These are phyloP conservation scores for Glaucomys volans DNA, from an alignment of 2,113 vertebrate species.

Conservation along the genomic window DNA sequence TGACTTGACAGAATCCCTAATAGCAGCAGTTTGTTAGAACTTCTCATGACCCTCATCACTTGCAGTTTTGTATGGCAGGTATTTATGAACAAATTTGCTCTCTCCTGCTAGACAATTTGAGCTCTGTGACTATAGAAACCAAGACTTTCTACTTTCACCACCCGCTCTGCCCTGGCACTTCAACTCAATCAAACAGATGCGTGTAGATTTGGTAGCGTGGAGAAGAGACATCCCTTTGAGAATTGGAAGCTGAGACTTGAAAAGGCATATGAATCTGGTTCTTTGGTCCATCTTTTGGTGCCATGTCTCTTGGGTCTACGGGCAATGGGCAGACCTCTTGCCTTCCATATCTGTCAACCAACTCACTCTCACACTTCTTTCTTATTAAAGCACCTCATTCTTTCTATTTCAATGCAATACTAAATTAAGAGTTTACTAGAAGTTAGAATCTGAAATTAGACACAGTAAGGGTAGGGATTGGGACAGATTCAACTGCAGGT, in stretches of 20 bases:
- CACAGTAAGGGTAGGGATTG: rapidly evolving
- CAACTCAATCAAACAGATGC: not conserved
- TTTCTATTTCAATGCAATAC: not conserved
- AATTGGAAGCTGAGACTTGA: not conserved
- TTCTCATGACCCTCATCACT: not conserved
- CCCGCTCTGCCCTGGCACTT: not conserved
- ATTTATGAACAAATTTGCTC: not conserved
- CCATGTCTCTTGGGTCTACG: not conserved
- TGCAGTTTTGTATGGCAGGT: not conserved
- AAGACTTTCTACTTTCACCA: not conserved
- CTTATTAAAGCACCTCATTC: not conserved
- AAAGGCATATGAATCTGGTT: not conserved
- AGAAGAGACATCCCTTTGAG: not conserved
- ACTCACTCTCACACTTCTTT: not conserved
- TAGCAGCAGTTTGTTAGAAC: not conserved
- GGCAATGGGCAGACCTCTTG: not conserved
- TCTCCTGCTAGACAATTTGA: not conserved
- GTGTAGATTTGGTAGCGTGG: not conserved
- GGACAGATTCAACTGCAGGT: not conserved
- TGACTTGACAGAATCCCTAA: not conserved
- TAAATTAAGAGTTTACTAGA: not conserved
- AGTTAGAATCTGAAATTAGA: not conserved
- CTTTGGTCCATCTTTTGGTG: not conserved
- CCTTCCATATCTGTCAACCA: not conserved
- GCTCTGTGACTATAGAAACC: not conserved